Percentiles rank a stretch among this genome's conserved stretches.
Conservation (phyloP, 2,797 vertebrate genomes). For the Pempheris klunzingeri region DNA sequence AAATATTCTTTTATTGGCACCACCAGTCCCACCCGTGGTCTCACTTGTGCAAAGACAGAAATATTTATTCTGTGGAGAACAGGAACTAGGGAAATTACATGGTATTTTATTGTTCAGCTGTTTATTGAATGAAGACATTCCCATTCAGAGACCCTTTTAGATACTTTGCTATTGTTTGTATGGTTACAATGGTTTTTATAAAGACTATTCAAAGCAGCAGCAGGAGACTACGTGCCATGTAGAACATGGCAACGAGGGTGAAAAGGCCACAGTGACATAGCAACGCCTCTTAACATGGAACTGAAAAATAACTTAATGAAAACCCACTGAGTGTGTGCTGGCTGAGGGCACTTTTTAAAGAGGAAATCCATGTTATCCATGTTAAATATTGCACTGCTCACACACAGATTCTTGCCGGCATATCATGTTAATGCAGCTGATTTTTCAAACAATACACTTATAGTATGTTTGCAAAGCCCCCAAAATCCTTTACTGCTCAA, state of each 20-base stretch:
- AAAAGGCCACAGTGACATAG: constrained; percentile 69
- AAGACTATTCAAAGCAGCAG: constrained; percentile 67
- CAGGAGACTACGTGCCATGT: constrained; percentile 67
- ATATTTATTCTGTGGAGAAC: constrained; percentile 75
- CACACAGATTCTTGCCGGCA: background rate
- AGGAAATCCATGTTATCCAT: background rate
- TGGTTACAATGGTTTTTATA: constrained; percentile 75
- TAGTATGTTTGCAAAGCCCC: background rate
- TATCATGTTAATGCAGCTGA: background rate
- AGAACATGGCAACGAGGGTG: constrained; percentile 63
- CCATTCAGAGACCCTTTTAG: constrained; percentile 62
- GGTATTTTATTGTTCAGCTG: constrained; percentile 81
- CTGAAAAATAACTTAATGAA: constrained; percentile 21
- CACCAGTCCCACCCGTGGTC: constrained; percentile 32
- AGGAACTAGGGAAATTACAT: constrained; percentile 75
- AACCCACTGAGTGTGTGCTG: background rate
- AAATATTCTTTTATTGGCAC: constrained; percentile 50
- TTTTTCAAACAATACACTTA: background rate
- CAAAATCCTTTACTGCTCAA: background rate
- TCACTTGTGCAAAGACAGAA: constrained; percentile 55
- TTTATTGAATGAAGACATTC: constrained; percentile 79
- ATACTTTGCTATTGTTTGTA: constrained; percentile 70
- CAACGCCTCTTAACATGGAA: background rate
- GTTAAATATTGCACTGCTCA: background rate
- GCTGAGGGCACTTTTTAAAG: background rate